A percentile compares a stretch with the other conserved stretches of the same genome.
Conservation (phyloP, 2,113 vertebrate genomes). For the Ictidomys tridecemlineatus region DNA sequence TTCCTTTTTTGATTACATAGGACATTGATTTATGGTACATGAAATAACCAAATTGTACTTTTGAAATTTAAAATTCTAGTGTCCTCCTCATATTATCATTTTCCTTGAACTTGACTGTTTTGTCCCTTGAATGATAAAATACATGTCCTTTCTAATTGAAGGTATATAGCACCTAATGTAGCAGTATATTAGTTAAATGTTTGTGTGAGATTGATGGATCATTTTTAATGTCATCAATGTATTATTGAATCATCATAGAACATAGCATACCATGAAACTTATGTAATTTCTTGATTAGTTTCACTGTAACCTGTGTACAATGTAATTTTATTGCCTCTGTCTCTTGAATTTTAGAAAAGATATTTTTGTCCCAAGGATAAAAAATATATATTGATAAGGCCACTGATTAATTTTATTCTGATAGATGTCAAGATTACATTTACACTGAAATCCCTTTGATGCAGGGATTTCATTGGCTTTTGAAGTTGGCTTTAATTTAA, state of each 20-base stretch:
- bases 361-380: not conserved
- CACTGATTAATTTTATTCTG: not conserved
- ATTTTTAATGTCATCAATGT: constrained; percentile 1
- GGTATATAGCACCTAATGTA: not conserved
- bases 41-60: constrained; percentile 66
- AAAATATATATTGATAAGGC: not conserved
- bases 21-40: constrained; percentile 72
- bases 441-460: too few relatives aligned
- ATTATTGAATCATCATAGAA: not conserved
- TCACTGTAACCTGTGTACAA: not conserved
- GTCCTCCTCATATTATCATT: not conserved
- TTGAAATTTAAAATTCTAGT: constrained; percentile 63
- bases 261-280: not conserved
- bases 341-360: not conserved
- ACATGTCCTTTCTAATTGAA: constrained; percentile 30
- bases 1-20: constrained; percentile 71
- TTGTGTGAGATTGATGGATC: not conserved
- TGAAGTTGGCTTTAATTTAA: too few relatives aligned
- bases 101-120: not conserved
- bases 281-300: not conserved
- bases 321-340: not conserved
- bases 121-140: constrained; percentile 57
- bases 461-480: too few relatives aligned
- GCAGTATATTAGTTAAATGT: constrained; percentile 16
- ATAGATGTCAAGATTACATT: not conserved